phyloP scores from a whole-genome alignment of 2,888 invertebrate genomes.

The Pammene fasciana region DNA sequence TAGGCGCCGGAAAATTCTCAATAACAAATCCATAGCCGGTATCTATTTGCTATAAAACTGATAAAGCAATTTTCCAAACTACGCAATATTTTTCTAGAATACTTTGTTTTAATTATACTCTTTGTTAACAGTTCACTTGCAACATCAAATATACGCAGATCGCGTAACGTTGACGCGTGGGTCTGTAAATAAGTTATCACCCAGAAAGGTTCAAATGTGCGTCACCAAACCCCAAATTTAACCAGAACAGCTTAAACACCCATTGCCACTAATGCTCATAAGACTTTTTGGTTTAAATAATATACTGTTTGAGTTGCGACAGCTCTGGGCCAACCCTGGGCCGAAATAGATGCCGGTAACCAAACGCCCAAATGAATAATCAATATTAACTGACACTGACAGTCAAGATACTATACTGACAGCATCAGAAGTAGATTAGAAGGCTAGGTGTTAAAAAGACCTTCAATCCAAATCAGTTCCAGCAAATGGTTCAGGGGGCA shows the following conservation, averaged over 20 bases:
- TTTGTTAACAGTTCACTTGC: neutral
- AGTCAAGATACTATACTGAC: conserved; percentile 7
- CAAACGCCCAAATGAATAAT: conserved; percentile 35
- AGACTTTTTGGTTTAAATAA: conserved; percentile 14
- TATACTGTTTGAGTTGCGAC: conserved; percentile 32
- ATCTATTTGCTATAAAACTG: neutral
- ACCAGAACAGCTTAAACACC: conserved; percentile 12
- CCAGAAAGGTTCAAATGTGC: conserved; percentile 39
- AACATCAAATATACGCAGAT: conserved; percentile 32
- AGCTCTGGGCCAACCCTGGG: conserved; percentile 49
- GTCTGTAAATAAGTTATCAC: conserved; percentile 38
- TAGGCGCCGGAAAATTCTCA: conserved; percentile 2
- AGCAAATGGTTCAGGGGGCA: too few species aligned
- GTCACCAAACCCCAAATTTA: conserved; percentile 17
- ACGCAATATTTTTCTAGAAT: neutral
- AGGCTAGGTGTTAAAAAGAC: too few species aligned
- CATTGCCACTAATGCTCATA: conserved; percentile 4
- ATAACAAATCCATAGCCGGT: neutral
- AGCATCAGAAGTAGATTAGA: too few species aligned
- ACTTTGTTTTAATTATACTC: neutral
- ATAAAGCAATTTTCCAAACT: neutral
- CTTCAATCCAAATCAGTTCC: too few species aligned
- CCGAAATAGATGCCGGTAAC: conserved; percentile 52
- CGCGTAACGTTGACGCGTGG: conserved; percentile 21
- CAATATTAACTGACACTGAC: conserved; percentile 25